Percentiles rank a stretch among this genome's conserved stretches.
Evolutionary conservation across 2,797 vertebrate species (phyloP).

Genomic region (Rhyacichthys aspro): DNA sequence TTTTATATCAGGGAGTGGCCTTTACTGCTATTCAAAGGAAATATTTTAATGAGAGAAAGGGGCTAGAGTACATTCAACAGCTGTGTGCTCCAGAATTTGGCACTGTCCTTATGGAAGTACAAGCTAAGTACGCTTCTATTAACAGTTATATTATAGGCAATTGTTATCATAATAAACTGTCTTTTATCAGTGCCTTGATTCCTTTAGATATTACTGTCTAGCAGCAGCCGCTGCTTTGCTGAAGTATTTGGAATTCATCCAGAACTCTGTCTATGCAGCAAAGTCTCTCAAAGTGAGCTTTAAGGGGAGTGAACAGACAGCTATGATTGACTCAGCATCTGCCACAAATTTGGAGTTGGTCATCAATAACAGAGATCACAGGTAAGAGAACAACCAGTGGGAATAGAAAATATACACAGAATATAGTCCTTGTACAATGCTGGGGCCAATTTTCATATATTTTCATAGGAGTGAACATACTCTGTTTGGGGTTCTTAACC

Average conservation of each 20-base stretch:
- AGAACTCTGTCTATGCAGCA: slow-evolving; percentile 91
- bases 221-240: slow-evolving; percentile 93
- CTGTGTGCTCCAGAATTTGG: slow-evolving; percentile 90
- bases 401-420: neutral
- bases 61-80: slow-evolving; percentile 94
- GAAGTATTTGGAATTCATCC: slow-evolving; percentile 96
- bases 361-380: slow-evolving; percentile 91
- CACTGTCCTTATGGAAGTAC: slow-evolving; percentile 93
- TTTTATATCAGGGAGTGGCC: slow-evolving; percentile 80
- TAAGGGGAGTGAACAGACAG: slow-evolving; percentile 94
- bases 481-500: slow-evolving; percentile 92
- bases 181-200: slow-evolving; percentile 14
- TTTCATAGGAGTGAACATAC: slow-evolving; percentile 86
- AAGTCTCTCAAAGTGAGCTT: slow-evolving; percentile 95
- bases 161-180: neutral
- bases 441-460: slow-evolving; percentile 19
- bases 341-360: slow-evolving; percentile 93
- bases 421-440: neutral
- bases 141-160: slow-evolving; percentile 7
- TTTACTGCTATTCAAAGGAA: slow-evolving; percentile 93
- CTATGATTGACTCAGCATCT: slow-evolving; percentile 95
- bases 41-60: slow-evolving; percentile 96
- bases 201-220: slow-evolving; percentile 92
- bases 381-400: slow-evolving; percentile 74
- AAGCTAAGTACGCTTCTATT: slow-evolving; percentile 87